Conservation (phyloP, 2,888 invertebrate genomes). For the Scaptomyza cyrtandrae region DNA sequence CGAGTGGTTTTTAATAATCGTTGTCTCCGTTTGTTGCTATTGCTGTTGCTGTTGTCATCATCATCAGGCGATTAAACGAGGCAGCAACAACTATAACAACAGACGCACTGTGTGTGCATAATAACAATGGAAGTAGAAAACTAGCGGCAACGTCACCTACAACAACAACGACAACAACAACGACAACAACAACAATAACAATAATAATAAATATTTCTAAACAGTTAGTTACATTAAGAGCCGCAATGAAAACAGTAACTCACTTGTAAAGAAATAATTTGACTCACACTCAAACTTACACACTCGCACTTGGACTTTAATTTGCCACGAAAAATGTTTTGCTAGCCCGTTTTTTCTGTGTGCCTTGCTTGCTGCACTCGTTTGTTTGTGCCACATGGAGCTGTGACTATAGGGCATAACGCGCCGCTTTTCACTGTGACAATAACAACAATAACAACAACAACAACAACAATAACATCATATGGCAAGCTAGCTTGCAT, state of each 20-base stretch:
- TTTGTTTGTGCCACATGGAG: conserved; percentile 61
- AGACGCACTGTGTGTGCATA: conserved; percentile 12
- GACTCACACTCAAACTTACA: conserved; percentile 69
- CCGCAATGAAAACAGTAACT: conserved; percentile 82
- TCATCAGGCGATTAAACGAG: conserved; percentile 73
- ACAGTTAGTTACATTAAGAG: conserved; percentile 81
- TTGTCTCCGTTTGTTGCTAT: conserved; percentile 24
- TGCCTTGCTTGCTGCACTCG: conserved; percentile 41
- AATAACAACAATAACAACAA: conserved; percentile 16
- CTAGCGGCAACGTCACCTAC: conserved; percentile 58
- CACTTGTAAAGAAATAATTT: conserved; percentile 81
- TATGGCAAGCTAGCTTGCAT: conserved; percentile 1
- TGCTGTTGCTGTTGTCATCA: conserved; percentile 47
- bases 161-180: conserved; percentile 1
- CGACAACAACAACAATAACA: conserved; percentile 13
- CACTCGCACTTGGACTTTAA: conserved; percentile 82
- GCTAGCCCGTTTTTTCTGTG: conserved; percentile 4
- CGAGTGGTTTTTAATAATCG: conserved; percentile 75
- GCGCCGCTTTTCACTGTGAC: conserved; percentile 62
- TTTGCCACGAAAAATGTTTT: conserved; percentile 76
- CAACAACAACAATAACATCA: conserved; percentile 16
- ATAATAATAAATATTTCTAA: conserved; percentile 77
- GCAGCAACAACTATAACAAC: conserved; percentile 50
- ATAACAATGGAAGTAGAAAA: conserved; percentile 38
- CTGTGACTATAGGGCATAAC: conserved; percentile 77